A percentile compares a stretch with the other conserved stretches of the same genome.
Evolutionary conservation across 92 coral and sea anemone species (phyloP).

Genomic region (Parazoanthus atlanticus): DNA sequence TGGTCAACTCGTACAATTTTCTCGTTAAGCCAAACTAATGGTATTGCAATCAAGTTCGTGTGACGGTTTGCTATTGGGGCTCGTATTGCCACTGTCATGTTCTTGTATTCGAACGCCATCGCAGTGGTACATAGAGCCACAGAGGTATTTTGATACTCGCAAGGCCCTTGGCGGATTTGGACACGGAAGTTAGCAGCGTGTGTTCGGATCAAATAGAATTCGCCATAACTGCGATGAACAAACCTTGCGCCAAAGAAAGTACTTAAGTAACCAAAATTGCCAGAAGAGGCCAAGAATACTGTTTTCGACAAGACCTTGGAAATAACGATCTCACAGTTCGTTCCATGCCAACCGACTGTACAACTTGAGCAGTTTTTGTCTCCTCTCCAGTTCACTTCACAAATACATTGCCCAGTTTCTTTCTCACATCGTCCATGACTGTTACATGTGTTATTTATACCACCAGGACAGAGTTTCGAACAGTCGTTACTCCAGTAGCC

Average conservation of each 20-base stretch:
- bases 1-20: constrained; percentile 52
- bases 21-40: constrained; percentile 62
- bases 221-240: constrained; percentile 47
- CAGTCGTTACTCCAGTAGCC: constrained; percentile 71
- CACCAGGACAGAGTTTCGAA: constrained; percentile 65
- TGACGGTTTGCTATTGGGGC: constrained; percentile 45
- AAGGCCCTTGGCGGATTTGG: constrained; percentile 61
- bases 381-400: constrained; percentile 67
- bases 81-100: constrained; percentile 48
- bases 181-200: constrained; percentile 47
- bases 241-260: constrained; percentile 61
- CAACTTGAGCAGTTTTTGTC: constrained; percentile 52
- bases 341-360: constrained; percentile 62
- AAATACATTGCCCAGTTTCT: constrained; percentile 52
- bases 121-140: constrained; percentile 56
- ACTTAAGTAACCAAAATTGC: constrained; percentile 50
- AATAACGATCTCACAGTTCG: constrained; percentile 53
- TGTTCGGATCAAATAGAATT: constrained; percentile 51
- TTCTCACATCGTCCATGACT: constrained; percentile 63
- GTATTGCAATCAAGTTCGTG: constrained; percentile 1
- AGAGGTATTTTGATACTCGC: constrained; percentile 38
- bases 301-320: constrained; percentile 7
- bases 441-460: constrained; percentile 55
- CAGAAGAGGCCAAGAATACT: constrained; percentile 52
- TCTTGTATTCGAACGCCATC: constrained; percentile 46